Evolutionary conservation across 1,140 invertebrate species (phyloP), one percentile per base, ranked within the genome.

Genomic region (Zaprionus camerounensis): DNA sequence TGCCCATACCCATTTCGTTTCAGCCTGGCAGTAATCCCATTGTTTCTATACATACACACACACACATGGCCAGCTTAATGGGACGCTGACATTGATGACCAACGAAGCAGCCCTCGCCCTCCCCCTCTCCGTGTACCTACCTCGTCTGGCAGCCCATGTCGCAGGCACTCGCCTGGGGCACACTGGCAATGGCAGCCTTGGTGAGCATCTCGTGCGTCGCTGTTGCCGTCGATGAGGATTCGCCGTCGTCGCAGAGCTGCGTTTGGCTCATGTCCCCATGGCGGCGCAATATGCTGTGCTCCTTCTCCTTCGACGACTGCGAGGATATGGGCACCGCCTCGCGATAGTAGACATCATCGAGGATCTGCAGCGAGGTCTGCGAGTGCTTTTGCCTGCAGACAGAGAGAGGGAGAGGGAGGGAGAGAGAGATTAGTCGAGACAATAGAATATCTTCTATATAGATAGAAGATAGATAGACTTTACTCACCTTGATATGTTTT

Each of bases 141-240:
- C 92, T 91, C 70, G 92, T 93, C 64, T 93, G 92, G 72, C 92
- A 93, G 74, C 92, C 92, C 92, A 93, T 93, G 71, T 93, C 92
- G 71, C 92, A 92, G 71, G 88, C 91, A 82, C 82, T 91, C 49
- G 81, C 71, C 65, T 34, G 31, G 31, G 79, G 82, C 22, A 73
- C 82, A 34, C 79, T 55, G 55, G 81, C 64, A 64, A 79, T 79
- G 34, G 81, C 57, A 24, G 90, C 82, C 65, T 90, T 78, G 36
- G 80, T 79, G 76, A 83, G 77, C 75, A 90, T 28, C 80, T 90
- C 86, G 44, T 90, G 86, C 12, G 82, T 86, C 34, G 77, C 91
- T 7, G 87, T 90, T 31, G 88, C 91, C 20, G 91, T 88, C 6
- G 91, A 86, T 3, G 81, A 80, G 53, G 82, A 85, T 9, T 90